Percentiles rank a stretch among this genome's conserved stretches.
Evolutionary conservation across 2,888 invertebrate genomes (phyloP).

Genomic region (Gryllus longicercus): DNA sequence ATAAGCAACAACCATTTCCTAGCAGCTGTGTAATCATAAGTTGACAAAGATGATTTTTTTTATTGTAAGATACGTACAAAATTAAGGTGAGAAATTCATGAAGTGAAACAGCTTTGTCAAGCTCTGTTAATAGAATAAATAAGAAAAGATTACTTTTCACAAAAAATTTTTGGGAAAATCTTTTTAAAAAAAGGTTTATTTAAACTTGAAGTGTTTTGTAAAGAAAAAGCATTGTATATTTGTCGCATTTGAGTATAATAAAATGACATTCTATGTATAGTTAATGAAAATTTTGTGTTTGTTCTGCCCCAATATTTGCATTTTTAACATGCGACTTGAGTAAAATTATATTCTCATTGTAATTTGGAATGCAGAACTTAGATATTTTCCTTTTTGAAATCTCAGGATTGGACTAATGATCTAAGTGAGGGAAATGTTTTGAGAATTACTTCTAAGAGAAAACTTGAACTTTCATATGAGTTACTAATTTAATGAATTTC

Average conservation of each 20-base stretch:
- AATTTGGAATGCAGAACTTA: too few relatives aligned
- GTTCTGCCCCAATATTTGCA: neutral
- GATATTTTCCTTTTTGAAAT: too few relatives aligned
- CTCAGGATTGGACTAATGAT: too few relatives aligned
- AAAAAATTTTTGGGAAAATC: neutral
- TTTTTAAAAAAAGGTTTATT: neutral
- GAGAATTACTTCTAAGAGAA: too few relatives aligned
- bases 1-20: neutral
- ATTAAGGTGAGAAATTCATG: neutral
- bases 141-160: neutral
- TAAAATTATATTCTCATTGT: too few relatives aligned
- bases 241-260: slow-evolving; percentile 30
- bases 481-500: too few relatives aligned
- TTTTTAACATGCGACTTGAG: neutral
- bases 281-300: slow-evolving; percentile 24
- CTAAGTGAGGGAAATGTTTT: too few relatives aligned
- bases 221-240: slow-evolving; percentile 30
- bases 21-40: neutral
- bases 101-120: neutral
- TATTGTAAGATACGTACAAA: slow-evolving; percentile 2
- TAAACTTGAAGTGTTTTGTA: slow-evolving; percentile 26
- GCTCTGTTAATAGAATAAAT: slow-evolving; percentile 4
- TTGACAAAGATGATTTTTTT: neutral
- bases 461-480: too few relatives aligned
- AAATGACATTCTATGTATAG: slow-evolving; percentile 29